phyloP scores from a whole-genome alignment of 2,888 invertebrate genomes.

The Kryphioiulus occultus region DNA sequence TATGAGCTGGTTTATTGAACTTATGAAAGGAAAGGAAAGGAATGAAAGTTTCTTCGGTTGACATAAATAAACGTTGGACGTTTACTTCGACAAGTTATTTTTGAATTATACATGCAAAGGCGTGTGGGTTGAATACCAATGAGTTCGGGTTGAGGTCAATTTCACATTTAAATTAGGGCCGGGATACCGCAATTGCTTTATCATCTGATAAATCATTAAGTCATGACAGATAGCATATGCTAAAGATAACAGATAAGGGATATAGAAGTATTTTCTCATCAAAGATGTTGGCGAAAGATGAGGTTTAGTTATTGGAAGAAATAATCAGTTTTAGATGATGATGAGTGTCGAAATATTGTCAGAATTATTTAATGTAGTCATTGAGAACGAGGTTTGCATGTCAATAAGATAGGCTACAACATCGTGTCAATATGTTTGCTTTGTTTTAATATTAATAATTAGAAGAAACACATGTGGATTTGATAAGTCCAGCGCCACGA shows the following conservation, averaged over 20 bases:
- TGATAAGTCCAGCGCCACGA: too few relatives aligned
- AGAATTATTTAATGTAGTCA: too few relatives aligned
- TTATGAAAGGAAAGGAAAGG: background rate
- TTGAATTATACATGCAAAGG: background rate
- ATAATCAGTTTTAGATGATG: too few relatives aligned
- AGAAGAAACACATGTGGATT: too few relatives aligned
- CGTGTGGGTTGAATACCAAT: background rate
- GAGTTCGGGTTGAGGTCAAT: background rate
- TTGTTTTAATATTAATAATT: too few relatives aligned
- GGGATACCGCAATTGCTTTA: background rate
- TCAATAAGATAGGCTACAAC: too few relatives aligned
- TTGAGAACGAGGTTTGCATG: too few relatives aligned
- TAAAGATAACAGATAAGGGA: background rate
- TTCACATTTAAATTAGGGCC: background rate
- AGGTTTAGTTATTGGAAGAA: too few relatives aligned
- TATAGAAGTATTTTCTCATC: background rate
- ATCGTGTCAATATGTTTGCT: too few relatives aligned
- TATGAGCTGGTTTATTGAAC: background rate
- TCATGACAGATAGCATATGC: background rate
- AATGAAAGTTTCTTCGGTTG: background rate
- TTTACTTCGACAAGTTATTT: background rate
- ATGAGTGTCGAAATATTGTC: too few relatives aligned
- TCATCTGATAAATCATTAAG: background rate
- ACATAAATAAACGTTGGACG: background rate
- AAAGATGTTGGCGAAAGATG: background rate